Conservation (phyloP, 2,888 invertebrate species). For the Netelia inedita region DNA sequence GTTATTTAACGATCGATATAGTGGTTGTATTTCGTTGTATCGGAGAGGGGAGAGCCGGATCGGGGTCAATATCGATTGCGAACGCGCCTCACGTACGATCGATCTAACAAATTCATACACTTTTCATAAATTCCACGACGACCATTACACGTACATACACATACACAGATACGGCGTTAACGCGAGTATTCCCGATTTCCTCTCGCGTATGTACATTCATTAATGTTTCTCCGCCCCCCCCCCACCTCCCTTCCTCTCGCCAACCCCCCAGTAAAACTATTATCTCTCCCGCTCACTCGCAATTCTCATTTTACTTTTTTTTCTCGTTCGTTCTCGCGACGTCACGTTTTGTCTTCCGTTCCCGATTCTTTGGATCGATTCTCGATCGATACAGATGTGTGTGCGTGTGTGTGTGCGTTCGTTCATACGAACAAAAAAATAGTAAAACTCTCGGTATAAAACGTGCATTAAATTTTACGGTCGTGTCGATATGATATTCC, state of each 20-base stretch:
- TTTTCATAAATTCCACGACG: conserved; percentile 67
- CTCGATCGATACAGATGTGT: conserved; percentile 13
- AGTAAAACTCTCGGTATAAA: conserved; percentile 57
- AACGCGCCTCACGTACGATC: conserved; percentile 65
- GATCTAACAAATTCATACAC: conserved; percentile 68
- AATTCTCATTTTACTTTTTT: conserved; percentile 21
- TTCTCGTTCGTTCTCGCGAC: neutral
- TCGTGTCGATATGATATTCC: conserved; percentile 37
- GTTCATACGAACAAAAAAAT: conserved; percentile 39
- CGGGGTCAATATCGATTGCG: conserved; percentile 65
- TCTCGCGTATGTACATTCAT: conserved; percentile 36
- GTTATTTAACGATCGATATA: neutral
- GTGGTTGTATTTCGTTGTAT: neutral
- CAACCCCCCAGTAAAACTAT: conserved; percentile 49
- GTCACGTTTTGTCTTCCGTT: conserved; percentile 24
- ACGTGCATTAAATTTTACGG: conserved; percentile 61
- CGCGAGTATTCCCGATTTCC: conserved; percentile 9
- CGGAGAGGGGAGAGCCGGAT: conserved; percentile 14
- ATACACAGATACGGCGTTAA: too few relatives aligned
- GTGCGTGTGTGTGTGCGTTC: neutral
- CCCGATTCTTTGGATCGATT: conserved; percentile 56
- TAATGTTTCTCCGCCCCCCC: neutral
- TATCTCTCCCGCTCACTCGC: conserved; percentile 50
- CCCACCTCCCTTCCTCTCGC: too few relatives aligned
- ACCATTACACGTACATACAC: conserved; percentile 25